These are phyloP conservation scores for Aramus guarauna DNA, from an alignment of 2,113 vertebrate genomes.

Conservation along the genomic window DNA sequence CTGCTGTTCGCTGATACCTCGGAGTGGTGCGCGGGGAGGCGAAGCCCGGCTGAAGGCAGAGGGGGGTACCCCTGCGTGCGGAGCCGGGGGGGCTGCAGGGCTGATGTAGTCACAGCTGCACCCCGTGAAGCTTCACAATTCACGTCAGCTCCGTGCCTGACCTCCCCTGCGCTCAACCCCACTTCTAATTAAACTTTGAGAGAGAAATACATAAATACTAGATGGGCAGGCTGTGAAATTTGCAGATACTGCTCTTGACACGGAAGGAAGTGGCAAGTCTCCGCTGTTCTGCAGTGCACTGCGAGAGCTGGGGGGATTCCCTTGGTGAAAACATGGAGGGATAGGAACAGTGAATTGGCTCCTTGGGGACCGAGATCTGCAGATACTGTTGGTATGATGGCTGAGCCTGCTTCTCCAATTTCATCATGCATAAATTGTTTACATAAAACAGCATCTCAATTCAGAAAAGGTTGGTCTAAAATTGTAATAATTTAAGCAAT, in stretches of 20 bases:
- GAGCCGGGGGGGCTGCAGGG: not conserved
- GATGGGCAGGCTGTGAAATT: not conserved
- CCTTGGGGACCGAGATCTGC: fast-evolving
- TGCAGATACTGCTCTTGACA: fast-evolving
- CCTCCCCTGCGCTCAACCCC: not conserved
- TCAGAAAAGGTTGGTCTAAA: not conserved
- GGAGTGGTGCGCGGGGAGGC: fast-evolving
- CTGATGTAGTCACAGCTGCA: fast-evolving
- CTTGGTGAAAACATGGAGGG: fast-evolving
- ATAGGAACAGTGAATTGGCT: fast-evolving
- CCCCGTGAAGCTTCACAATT: too few species aligned
- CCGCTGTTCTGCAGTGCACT: fast-evolving
- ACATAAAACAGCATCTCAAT: not conserved
- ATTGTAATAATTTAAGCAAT: not conserved
- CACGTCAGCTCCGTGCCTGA: not conserved
- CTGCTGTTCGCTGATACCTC: not conserved
- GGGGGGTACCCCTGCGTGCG: fast-evolving
- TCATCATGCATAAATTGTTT: fast-evolving
- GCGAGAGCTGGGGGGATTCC: not conserved
- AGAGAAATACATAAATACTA: not conserved
- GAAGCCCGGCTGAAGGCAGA: not conserved
- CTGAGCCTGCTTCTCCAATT: not conserved
- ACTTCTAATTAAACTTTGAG: not conserved
- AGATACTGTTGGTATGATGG: fast-evolving
- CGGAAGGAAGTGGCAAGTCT: fast-evolving